Conservation (phyloP, 2,888 invertebrate species). For the Caenorhabditis sinica region DNA sequence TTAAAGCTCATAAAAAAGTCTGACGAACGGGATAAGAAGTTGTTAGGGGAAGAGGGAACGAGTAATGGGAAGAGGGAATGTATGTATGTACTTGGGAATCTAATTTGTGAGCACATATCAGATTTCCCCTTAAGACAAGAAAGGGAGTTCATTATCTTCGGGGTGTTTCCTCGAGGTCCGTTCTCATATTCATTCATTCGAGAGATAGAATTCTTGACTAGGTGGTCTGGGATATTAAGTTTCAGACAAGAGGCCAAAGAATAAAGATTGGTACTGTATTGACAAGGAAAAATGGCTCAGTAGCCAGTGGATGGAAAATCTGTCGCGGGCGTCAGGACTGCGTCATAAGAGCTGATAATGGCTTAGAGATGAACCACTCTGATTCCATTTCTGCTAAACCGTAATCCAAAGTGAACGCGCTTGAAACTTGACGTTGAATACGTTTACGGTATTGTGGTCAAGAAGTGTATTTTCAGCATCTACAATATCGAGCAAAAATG, state of each 20-base stretch:
- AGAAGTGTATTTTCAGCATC: no score
- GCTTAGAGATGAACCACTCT: no score
- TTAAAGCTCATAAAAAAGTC: slow-evolving; percentile 49
- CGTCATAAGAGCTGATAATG: no score
- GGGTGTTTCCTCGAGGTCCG: slow-evolving; percentile 7
- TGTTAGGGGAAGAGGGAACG: not conserved
- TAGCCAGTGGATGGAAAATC: no score
- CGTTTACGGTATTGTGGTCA: no score
- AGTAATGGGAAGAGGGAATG: slow-evolving; percentile 19
- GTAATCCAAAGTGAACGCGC: no score
- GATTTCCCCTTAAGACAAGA: not conserved
- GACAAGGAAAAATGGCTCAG: no score
- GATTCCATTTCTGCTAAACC: no score
- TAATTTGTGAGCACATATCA: not conserved
- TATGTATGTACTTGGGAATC: not conserved
- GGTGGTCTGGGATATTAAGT: slow-evolving; percentile 19
- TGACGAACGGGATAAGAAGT: slow-evolving; percentile 32
- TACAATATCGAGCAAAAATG: no score
- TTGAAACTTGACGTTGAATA: no score
- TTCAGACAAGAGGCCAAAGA: not conserved
- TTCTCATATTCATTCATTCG: slow-evolving; percentile 15
- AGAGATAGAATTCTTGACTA: slow-evolving; percentile 19
- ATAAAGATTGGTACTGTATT: not conserved
- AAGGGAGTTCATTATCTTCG: slow-evolving; percentile 1
- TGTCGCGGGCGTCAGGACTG: no score